Base-by-base conservation (phyloP, 2,888 invertebrate species). In the Palloptera scutellata region DNA sequence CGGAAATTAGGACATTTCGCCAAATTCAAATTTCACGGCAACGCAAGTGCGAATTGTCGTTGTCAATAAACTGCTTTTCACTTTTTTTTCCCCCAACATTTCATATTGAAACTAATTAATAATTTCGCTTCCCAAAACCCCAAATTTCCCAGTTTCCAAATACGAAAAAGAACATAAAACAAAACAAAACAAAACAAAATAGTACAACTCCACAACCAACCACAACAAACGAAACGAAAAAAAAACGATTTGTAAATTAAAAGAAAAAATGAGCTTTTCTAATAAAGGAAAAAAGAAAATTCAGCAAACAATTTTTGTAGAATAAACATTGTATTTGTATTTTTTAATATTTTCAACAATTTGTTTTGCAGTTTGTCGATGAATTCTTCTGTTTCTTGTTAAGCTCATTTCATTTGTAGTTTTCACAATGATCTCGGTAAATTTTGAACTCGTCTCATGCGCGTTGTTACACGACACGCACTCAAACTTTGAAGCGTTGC, bases 341-440 rank as follows among this genome's bases (percentile, higher is more conserved):
- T n/a, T n/a, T n/a, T n/a, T n/a, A n/a, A n/a, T n/a, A n/a, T n/a
- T n/a, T n/a, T n/a, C n/a, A n/a, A n/a, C n/a, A n/a, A n/a, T n/a
- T n/a, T n/a, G n/a, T n/a, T n/a, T n/a, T n/a, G n/a, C n/a, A n/a
- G 20, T 59, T 52, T 58, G 42, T 59, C 42, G 40, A 15, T 30
- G 20, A 12, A 10, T 58, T 43, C 19, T 43, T 2, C 40, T 64
- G 61, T 42, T 64, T 59, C 30, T 11, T 52, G 40, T 52, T 30
- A 6, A 63, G 72, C 75, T 76, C 77, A 77, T 81, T 78, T 76
- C 77, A 30, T 77, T 77, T 77, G 80, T 81, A 81, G 81, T 81
- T 81, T 81, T 81, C 81, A 81, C 79, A 77, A 81, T 82, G 82
- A 81, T 81, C 81, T 81, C 82, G 81, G 81, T 81, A 80, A 72